Evolutionary conservation across 1,140 invertebrate species (phyloP).

Genomic region (Cataglyphis hispanica): DNA sequence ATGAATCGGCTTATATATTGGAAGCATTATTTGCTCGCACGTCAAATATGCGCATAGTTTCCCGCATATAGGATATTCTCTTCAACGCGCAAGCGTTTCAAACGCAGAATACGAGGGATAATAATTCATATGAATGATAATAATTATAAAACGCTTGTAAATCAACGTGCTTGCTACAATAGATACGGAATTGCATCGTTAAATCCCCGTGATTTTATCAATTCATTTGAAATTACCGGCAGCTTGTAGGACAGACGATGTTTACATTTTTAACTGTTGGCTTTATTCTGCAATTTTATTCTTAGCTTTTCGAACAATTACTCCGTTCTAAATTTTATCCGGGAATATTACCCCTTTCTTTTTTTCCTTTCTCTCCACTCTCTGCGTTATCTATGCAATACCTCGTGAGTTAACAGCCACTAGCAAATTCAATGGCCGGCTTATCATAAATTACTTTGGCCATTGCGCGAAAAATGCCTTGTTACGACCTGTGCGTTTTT

Average conservation of each 20-base stretch:
- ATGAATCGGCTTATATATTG: neutral
- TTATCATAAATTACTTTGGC: slow-evolving; percentile 31
- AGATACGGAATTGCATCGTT: neutral
- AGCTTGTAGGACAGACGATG: neutral
- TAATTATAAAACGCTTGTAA: neutral
- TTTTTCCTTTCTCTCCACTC: slow-evolving; percentile 5
- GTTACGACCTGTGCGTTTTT: neutral
- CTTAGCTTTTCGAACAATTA: neutral
- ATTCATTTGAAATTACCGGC: slow-evolving; percentile 1
- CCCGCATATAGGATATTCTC: neutral
- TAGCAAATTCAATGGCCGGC: slow-evolving; percentile 15
- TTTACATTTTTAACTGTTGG: neutral
- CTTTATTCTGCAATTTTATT: slow-evolving; percentile 39
- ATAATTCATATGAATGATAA: neutral
- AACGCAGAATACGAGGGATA: slow-evolving; percentile 14
- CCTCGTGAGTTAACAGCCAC: slow-evolving; percentile 7
- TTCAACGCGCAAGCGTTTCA: neutral
- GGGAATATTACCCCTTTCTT: slow-evolving; percentile 4
- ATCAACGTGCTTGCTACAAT: too few relatives aligned
- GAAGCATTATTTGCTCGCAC: neutral
- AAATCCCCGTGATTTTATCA: slow-evolving; percentile 1
- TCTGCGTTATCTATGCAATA: slow-evolving; percentile 23
- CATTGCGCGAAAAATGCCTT: slow-evolving; percentile 1
- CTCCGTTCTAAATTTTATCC: neutral
- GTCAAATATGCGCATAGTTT: neutral